Evolutionary conservation across 2,888 invertebrate species (phyloP).

Genomic region (Ichneumoninae sp.): DNA sequence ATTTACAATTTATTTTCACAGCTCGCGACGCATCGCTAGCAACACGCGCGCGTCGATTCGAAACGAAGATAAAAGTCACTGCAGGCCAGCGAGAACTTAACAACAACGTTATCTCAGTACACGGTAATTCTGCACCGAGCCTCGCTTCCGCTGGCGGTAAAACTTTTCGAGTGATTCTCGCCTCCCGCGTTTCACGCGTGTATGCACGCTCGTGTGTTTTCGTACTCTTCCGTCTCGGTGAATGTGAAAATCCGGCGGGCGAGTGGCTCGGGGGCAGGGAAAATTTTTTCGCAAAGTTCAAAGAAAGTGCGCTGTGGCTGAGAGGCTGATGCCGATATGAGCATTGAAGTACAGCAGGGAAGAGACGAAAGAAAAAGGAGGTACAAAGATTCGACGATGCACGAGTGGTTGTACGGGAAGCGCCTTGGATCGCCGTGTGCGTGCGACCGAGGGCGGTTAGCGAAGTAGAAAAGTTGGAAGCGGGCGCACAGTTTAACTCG

Average conservation of each 20-base stretch:
- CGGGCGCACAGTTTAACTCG: slow-evolving; percentile 74
- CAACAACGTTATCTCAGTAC: neutral
- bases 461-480: slow-evolving; percentile 75
- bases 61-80: neutral
- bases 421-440: slow-evolving; percentile 20
- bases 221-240: slow-evolving; percentile 43
- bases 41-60: no score
- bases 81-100: neutral
- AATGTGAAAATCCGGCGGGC: slow-evolving; percentile 47
- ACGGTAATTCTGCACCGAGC: slow-evolving; percentile 5
- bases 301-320: slow-evolving; percentile 48
- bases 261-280: slow-evolving; percentile 36
- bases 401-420: slow-evolving; percentile 56
- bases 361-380: slow-evolving; percentile 66
- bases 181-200: neutral
- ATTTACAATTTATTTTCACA: no score
- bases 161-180: slow-evolving; percentile 59
- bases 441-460: slow-evolving; percentile 58
- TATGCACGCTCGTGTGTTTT: slow-evolving; percentile 26
- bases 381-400: slow-evolving; percentile 4
- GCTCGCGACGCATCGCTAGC: no score
- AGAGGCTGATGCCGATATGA: slow-evolving; percentile 60
- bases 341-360: slow-evolving; percentile 42
- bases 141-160: slow-evolving; percentile 37
- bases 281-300: slow-evolving; percentile 56